Evolutionary conservation across 2,797 vertebrate genomes (phyloP).

Genomic region (Enteromius unitaeniatus): DNA sequence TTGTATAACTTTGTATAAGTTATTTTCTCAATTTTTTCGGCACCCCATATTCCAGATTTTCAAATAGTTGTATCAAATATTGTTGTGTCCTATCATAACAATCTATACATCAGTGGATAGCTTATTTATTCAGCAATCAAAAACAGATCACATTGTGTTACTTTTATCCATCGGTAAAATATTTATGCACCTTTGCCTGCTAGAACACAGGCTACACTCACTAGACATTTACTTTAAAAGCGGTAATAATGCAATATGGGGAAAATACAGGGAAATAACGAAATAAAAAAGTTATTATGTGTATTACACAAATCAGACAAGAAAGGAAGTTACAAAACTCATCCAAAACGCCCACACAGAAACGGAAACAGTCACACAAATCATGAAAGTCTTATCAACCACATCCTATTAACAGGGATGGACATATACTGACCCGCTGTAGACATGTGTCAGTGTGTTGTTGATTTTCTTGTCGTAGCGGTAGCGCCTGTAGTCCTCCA

Average conservation of each 20-base stretch:
- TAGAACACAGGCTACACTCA: not conserved
- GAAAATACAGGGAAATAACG: not conserved
- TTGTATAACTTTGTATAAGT: too few relatives aligned
- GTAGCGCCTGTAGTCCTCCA: constrained; percentile 94
- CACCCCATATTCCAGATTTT: too few relatives aligned
- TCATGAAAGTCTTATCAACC: not conserved
- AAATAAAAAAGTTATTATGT: not conserved
- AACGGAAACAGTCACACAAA: not conserved
- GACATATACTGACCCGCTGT: constrained; percentile 80
- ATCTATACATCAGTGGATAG: too few relatives aligned
- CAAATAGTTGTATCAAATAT: too few relatives aligned
- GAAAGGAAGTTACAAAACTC: not conserved
- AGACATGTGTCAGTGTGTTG: constrained; percentile 84
- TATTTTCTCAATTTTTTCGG: too few relatives aligned
- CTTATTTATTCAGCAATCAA: too few relatives aligned
- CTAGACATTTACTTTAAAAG: not conserved
- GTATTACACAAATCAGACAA: not conserved
- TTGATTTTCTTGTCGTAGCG: constrained; percentile 92
- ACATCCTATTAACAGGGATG: not conserved
- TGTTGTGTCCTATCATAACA: too few relatives aligned
- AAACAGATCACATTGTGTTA: not conserved
- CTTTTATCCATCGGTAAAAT: not conserved
- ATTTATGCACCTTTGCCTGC: not conserved
- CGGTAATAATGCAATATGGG: not conserved
- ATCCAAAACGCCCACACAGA: not conserved